phyloP scores from a whole-genome alignment of 2,888 invertebrate species.

The Chalcosyrphus nemorum region DNA sequence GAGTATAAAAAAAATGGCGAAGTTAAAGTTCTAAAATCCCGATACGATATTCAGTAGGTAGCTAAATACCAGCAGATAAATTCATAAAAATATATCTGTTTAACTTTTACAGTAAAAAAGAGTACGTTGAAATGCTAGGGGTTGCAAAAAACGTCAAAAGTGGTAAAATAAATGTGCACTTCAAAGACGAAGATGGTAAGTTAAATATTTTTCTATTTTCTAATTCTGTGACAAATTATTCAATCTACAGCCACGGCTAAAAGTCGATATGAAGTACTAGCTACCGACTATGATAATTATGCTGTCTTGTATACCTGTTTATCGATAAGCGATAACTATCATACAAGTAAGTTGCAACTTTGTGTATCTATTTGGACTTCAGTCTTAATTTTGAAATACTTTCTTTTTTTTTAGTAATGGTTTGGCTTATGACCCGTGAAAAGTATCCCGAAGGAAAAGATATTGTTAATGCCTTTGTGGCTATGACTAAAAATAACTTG shows the following conservation, averaged over 20 bases:
- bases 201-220: background rate
- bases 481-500: conserved; percentile 55
- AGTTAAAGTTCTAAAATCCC: conserved; percentile 82
- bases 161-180: conserved; percentile 69
- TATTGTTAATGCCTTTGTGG: conserved; percentile 46
- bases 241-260: conserved; percentile 13
- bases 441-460: conserved; percentile 37
- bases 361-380: background rate
- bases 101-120: conserved; percentile 41
- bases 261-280: conserved; percentile 83
- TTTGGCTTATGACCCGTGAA: conserved; percentile 75
- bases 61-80: background rate
- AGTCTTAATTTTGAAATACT: conserved; percentile 44
- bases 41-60: conserved; percentile 33
- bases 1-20: conserved; percentile 81
- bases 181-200: conserved; percentile 46
- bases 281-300: conserved; percentile 84
- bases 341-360: conserved; percentile 68
- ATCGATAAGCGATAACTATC: conserved; percentile 3
- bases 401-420: conserved; percentile 59
- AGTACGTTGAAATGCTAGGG: conserved; percentile 52
- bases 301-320: conserved; percentile 85
- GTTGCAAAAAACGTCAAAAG: conserved; percentile 52
- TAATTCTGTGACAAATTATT: background rate
- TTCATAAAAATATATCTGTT: background rate